A percentile compares a stretch with the other conserved stretches of the same genome.
phyloP scores from a whole-genome alignment of 2,113 vertebrate species.

The Anguilla rostrata region DNA sequence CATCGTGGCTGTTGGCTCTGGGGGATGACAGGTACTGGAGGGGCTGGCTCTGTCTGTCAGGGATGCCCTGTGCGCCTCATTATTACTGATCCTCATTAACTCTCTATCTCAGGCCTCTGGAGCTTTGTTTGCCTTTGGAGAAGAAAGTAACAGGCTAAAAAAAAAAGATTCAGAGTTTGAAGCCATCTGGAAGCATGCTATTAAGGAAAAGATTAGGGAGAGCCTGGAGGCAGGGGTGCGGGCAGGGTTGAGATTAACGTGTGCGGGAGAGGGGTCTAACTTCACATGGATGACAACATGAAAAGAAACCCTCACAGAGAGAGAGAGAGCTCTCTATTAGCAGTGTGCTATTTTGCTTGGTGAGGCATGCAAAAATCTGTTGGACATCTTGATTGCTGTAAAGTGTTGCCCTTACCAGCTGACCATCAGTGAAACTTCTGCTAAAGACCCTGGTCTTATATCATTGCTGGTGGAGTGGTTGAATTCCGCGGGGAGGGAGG shows the following conservation, averaged over 20 bases:
- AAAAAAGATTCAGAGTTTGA: not conserved
- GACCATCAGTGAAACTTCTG: not conserved
- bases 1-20: not conserved
- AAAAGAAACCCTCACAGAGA: not conserved
- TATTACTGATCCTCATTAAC: conserved; percentile 1
- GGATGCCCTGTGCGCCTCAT: not conserved
- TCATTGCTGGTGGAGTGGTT: not conserved
- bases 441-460: not conserved
- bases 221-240: not conserved
- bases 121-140: not conserved
- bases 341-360: not conserved
- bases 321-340: not conserved
- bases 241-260: not conserved
- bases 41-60: not conserved
- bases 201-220: not conserved
- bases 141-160: not conserved
- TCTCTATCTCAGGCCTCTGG: not conserved
- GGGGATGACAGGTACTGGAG: not conserved
- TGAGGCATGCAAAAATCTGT: not conserved
- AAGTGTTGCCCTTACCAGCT: not conserved
- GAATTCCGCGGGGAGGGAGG: not conserved
- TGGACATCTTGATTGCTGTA: not conserved
- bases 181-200: not conserved
- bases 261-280: not conserved
- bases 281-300: not conserved